phyloP scores from a whole-genome alignment of 2,888 invertebrate genomes.

The Hemicrepidius hirtus region DNA sequence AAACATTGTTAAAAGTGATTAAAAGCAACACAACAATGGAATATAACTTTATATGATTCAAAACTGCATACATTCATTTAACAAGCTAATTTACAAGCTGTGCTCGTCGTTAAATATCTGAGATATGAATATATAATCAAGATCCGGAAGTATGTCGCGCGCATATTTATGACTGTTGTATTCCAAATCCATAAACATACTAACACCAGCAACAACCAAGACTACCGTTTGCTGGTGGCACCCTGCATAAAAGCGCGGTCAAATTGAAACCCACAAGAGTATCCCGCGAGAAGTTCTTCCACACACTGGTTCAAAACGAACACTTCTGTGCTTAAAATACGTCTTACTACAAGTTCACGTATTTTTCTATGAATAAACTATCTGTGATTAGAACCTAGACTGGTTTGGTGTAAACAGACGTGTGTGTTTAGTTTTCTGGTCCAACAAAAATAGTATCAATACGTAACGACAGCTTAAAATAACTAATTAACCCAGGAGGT shows the following conservation, averaged over 20 bases:
- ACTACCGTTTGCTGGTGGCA: conserved; percentile 1
- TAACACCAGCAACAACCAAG: neutral
- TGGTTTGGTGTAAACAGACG: conserved; percentile 19
- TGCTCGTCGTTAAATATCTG: neutral
- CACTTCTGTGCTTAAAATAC: neutral
- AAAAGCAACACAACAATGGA: neutral
- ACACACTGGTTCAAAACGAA: conserved; percentile 9
- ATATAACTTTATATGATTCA: neutral
- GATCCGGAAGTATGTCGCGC: conserved; percentile 32
- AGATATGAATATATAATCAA: conserved; percentile 19
- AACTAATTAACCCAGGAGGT: conserved; percentile 42
- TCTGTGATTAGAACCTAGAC: conserved; percentile 17
- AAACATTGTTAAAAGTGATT: neutral
- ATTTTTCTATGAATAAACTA: conserved; percentile 36
- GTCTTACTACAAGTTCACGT: conserved; percentile 18
- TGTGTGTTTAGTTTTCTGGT: conserved; percentile 1
- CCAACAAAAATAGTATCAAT: conserved; percentile 32
- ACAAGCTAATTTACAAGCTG: conserved; percentile 24
- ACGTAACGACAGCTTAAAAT: conserved; percentile 34
- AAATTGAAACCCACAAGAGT: conserved; percentile 21
- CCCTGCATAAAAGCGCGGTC: conserved; percentile 32
- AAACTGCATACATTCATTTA: neutral
- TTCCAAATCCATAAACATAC: conserved; percentile 32
- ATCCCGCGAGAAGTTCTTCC: conserved; percentile 27
- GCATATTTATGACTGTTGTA: conserved; percentile 21